phyloP scores from a whole-genome alignment of 2,113 vertebrate genomes.

The Mionectes macconnelli region DNA sequence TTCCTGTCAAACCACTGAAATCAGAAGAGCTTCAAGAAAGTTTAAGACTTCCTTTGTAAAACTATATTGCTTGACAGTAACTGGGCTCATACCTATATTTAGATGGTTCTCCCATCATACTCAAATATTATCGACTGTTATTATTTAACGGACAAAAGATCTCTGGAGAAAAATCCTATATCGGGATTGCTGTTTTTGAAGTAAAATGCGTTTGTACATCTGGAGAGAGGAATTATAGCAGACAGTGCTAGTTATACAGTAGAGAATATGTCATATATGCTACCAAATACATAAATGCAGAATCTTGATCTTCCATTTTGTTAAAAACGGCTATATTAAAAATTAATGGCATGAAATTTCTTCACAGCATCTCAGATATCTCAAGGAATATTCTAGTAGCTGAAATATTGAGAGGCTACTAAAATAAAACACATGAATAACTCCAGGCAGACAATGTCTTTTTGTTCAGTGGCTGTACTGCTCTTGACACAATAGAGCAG shows the following conservation, averaged over 20 bases:
- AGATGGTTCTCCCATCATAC: background rate
- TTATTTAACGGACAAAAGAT: background rate
- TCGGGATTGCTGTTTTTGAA: background rate
- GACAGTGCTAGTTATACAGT: background rate
- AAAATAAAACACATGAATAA: background rate
- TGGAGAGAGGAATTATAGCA: background rate
- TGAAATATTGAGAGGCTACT: background rate
- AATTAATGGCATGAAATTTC: background rate
- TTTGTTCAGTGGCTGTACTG: background rate
- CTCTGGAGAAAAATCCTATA: background rate
- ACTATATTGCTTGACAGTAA: background rate
- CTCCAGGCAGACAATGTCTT: background rate
- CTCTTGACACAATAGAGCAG: background rate
- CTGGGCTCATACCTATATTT: background rate
- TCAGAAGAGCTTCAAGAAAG: background rate
- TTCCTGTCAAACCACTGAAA: background rate
- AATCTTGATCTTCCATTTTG: background rate
- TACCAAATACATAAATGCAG: background rate
- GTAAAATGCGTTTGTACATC: background rate
- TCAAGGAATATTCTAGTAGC: background rate
- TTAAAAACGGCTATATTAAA: background rate
- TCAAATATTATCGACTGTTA: background rate
- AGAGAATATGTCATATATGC: background rate
- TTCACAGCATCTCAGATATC: background rate
- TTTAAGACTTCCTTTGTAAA: conserved; percentile 25